Evolutionary conservation across 1,140 invertebrate genomes (phyloP).

Genomic region (Drosophila varians): DNA sequence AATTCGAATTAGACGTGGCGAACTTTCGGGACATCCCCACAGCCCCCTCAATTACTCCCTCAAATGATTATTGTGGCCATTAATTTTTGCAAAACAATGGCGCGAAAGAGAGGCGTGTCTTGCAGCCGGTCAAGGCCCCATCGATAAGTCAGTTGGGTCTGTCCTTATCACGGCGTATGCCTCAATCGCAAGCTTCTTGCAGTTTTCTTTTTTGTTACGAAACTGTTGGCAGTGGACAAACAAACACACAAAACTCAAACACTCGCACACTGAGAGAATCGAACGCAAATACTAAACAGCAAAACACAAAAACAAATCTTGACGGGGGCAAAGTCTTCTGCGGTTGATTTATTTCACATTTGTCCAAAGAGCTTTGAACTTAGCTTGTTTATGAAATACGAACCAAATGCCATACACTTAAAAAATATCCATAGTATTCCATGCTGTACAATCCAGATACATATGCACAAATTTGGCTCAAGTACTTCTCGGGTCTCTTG

Average conservation of each 20-base stretch:
- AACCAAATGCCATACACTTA: neutral
- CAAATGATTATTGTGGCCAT: slow-evolving; percentile 27
- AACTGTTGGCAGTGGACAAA: slow-evolving; percentile 57
- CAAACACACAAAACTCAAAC: slow-evolving; percentile 39
- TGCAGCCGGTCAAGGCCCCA: slow-evolving; percentile 27
- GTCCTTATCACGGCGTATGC: slow-evolving; percentile 43
- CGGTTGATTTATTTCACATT: slow-evolving; percentile 44
- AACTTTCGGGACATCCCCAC: slow-evolving; percentile 5
- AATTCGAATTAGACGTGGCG: slow-evolving; percentile 36
- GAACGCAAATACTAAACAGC: slow-evolving; percentile 19
- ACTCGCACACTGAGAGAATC: slow-evolving; percentile 26
- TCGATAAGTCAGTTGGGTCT: slow-evolving; percentile 20
- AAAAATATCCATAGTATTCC: neutral
- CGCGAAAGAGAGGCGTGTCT: slow-evolving; percentile 36
- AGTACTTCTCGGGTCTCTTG: slow-evolving; percentile 20
- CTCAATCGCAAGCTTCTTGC: slow-evolving; percentile 20
- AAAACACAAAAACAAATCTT: slow-evolving; percentile 21
- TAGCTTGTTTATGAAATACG: slow-evolving; percentile 36
- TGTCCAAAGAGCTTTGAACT: slow-evolving; percentile 49
- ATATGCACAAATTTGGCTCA: slow-evolving; percentile 18
- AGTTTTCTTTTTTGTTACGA: slow-evolving; percentile 75
- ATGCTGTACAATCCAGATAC: slow-evolving; percentile 1
- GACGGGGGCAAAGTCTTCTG: slow-evolving; percentile 45
- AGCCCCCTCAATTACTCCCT: slow-evolving; percentile 15
- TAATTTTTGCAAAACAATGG: slow-evolving; percentile 12